These are phyloP conservation scores for Psittacus erithacus DNA, from an alignment of 2,113 vertebrate genomes.

Conservation along the genomic window DNA sequence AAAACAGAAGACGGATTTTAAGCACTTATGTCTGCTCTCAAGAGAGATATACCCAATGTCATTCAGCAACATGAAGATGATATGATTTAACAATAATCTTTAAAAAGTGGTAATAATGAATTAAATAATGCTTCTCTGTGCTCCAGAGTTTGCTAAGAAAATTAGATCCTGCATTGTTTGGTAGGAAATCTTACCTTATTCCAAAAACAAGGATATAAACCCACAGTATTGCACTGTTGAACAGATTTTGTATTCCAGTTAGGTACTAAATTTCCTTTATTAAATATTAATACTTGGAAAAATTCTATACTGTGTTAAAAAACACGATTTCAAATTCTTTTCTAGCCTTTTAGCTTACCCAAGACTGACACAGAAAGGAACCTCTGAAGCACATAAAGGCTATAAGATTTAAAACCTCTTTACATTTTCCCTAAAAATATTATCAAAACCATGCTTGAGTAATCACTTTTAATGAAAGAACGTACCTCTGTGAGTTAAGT, in stretches of 20 bases:
- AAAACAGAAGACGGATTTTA: not conserved
- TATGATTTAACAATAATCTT: not conserved
- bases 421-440: not conserved
- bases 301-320: not conserved
- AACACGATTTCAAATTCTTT: not conserved
- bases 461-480: conserved; percentile 46
- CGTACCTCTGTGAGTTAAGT: not conserved
- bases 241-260: not conserved
- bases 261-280: not conserved
- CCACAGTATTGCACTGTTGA: not conserved
- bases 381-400: not conserved
- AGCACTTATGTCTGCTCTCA: not conserved
- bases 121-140: not conserved
- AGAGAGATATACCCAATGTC: not conserved
- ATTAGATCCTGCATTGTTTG: not conserved
- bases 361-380: not conserved
- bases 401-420: not conserved
- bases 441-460: not conserved
- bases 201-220: not conserved
- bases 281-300: not conserved
- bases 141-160: not conserved
- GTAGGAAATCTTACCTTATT: not conserved
- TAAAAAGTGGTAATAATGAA: not conserved
- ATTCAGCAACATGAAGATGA: not conserved
- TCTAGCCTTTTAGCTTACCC: not conserved